Percentiles rank a stretch among this genome's conserved stretches.
Conservation (phyloP, 2,888 invertebrate genomes). For the Lypha dubia region DNA sequence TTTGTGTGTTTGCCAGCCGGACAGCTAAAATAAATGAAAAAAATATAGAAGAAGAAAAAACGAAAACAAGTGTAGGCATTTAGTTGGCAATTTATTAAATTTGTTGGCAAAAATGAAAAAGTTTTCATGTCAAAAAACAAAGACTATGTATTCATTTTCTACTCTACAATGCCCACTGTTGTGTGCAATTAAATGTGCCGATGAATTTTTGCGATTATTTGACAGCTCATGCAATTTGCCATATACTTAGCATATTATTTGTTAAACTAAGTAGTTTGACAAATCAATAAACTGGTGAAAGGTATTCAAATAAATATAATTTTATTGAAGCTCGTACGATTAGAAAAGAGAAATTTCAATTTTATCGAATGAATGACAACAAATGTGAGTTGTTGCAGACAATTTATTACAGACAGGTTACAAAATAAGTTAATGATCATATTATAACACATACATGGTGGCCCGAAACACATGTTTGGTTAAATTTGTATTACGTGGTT, state of each 20-base stretch:
- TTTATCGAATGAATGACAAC: constrained; percentile 15
- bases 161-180: constrained; percentile 15
- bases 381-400: background rate
- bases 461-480: background rate
- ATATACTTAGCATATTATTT: constrained; percentile 15
- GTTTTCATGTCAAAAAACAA: constrained; percentile 40
- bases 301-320: constrained; percentile 9
- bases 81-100: constrained; percentile 67
- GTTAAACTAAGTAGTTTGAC: constrained; percentile 38
- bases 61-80: constrained; percentile 64
- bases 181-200: constrained; percentile 13
- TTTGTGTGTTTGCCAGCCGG: constrained; percentile 38
- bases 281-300: constrained; percentile 50
- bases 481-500: no score
- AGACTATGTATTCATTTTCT: constrained; percentile 29
- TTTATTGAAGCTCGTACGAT: background rate
- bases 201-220: constrained; percentile 37
- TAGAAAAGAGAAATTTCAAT: constrained; percentile 45
- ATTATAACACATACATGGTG: background rate
- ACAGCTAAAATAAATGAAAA: constrained; percentile 9
- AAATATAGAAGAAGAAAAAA: background rate
- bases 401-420: background rate
- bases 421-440: background rate
- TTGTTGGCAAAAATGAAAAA: constrained; percentile 58
- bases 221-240: constrained; percentile 50